Evolutionary conservation across 1,140 invertebrate genomes (phyloP).

Genomic region (Micrasema longulum): DNA sequence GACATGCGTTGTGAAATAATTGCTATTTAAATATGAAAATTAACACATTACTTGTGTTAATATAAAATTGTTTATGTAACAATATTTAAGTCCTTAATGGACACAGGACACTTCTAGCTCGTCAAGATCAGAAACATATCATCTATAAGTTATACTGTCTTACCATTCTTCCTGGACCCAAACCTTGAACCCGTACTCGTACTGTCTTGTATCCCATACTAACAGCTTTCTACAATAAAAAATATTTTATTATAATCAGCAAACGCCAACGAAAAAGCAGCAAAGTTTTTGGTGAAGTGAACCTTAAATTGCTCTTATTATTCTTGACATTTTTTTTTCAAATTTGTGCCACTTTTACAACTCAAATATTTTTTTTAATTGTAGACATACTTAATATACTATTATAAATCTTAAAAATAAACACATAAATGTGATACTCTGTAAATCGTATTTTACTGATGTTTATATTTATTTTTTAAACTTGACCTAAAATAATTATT

Average conservation of each 20-base stretch:
- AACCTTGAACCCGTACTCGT: conserved; percentile 80
- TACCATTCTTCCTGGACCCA: conserved; percentile 91
- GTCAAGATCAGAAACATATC: not conserved
- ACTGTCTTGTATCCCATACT: conserved; percentile 80
- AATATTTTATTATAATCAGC: conserved; percentile 11
- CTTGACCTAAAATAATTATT: too few relatives aligned
- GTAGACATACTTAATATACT: not conserved
- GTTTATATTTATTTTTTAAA: too few relatives aligned
- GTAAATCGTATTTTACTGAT: too few relatives aligned
- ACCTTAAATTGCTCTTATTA: too few relatives aligned
- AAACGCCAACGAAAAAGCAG: too few relatives aligned
- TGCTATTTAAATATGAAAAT: not conserved
- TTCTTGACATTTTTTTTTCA: too few relatives aligned
- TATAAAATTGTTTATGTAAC: not conserved
- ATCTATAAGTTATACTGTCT: conserved; percentile 47
- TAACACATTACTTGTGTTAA: not conserved
- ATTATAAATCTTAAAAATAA: not conserved
- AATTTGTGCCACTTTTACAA: too few relatives aligned
- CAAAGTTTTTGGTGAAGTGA: too few relatives aligned
- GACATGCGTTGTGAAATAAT: not conserved
- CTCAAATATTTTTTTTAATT: too few relatives aligned
- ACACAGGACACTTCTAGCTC: not conserved
- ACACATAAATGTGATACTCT: too few relatives aligned
- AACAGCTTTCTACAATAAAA: conserved; percentile 76
- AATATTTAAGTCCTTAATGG: not conserved